A percentile compares a stretch with the other conserved stretches of the same genome.
phyloP scores from a whole-genome alignment of 37 sponge, comb jelly and placozoan genomes.

The Diacarnus erythraeanus region DNA sequence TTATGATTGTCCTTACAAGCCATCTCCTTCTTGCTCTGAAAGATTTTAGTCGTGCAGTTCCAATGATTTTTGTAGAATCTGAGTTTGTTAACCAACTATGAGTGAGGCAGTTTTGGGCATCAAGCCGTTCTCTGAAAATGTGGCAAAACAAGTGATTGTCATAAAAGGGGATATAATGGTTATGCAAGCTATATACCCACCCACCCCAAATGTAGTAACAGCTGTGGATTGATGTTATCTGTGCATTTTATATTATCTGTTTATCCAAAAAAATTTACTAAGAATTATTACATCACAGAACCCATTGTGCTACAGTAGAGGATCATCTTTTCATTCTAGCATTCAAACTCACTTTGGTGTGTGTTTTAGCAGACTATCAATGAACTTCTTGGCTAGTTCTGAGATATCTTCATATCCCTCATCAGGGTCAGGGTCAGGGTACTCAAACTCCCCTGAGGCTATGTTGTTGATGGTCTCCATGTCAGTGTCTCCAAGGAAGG shows the following conservation, averaged over 20 bases:
- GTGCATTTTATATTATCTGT: no score
- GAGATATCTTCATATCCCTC: slow-evolving; percentile 79
- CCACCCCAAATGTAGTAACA: neutral
- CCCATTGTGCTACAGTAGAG: no score
- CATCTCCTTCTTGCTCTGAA: slow-evolving; percentile 5
- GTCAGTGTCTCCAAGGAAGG: slow-evolving; percentile 90
- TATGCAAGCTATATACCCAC: neutral
- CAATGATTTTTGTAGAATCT: neutral
- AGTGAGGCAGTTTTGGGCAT: neutral
- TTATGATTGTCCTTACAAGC: neutral
- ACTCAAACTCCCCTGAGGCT: slow-evolving; percentile 73
- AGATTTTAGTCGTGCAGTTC: neutral
- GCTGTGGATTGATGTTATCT: no score
- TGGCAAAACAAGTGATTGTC: neutral
- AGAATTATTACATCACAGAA: no score
- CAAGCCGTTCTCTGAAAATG: neutral
- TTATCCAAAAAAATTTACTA: no score
- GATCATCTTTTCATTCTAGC: neutral
- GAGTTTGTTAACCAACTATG: neutral
- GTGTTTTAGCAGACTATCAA: slow-evolving; percentile 43
- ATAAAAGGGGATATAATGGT: neutral
- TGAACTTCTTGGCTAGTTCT: slow-evolving; percentile 75
- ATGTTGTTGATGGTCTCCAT: slow-evolving; percentile 77
- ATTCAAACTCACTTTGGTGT: slow-evolving; percentile 60
- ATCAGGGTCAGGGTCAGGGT: slow-evolving; percentile 58